phyloP scores from a whole-genome alignment of 1,140 invertebrate genomes.

The Branchinecta lynchi region DNA sequence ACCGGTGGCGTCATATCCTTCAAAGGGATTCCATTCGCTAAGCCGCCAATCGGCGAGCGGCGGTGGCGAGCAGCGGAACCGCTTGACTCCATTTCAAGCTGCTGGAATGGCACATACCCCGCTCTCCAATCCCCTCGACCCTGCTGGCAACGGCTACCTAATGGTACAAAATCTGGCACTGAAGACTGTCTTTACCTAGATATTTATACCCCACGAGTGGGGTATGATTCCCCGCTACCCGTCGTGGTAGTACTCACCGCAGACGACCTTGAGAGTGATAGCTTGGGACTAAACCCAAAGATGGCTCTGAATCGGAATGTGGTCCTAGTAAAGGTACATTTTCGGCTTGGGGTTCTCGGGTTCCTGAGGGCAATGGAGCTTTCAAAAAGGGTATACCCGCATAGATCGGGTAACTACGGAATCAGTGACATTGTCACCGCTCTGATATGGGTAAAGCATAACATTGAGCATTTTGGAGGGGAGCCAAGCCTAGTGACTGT shows the following conservation, averaged over 20 bases:
- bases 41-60: conserved; percentile 49
- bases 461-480: conserved; percentile 67
- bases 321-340: conserved; percentile 65
- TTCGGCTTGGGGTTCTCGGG: conserved; percentile 30
- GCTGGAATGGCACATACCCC: conserved; percentile 58
- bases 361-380: conserved; percentile 14
- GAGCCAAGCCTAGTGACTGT: conserved; percentile 52
- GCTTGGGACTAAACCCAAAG: conserved; percentile 46
- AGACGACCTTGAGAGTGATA: conserved; percentile 53
- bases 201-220: conserved; percentile 52
- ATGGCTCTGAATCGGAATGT: conserved; percentile 55
- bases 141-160: conserved; percentile 49
- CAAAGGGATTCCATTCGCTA: conserved; percentile 66
- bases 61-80: conserved; percentile 54
- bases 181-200: conserved; percentile 69
- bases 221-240: conserved; percentile 52
- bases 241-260: conserved; percentile 67
- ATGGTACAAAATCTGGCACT: conserved; percentile 44
- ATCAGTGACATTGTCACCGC: conserved; percentile 59
- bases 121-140: conserved; percentile 39
- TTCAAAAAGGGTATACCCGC: background rate
- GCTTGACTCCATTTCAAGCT: conserved; percentile 47
- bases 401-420: conserved; percentile 62
- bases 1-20: conserved; percentile 62
- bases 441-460: conserved; percentile 60